A percentile compares a stretch with the other conserved stretches of the same genome.
Conservation (phyloP, 1,140 invertebrate species). For the Brachionus rotundiformis region DNA sequence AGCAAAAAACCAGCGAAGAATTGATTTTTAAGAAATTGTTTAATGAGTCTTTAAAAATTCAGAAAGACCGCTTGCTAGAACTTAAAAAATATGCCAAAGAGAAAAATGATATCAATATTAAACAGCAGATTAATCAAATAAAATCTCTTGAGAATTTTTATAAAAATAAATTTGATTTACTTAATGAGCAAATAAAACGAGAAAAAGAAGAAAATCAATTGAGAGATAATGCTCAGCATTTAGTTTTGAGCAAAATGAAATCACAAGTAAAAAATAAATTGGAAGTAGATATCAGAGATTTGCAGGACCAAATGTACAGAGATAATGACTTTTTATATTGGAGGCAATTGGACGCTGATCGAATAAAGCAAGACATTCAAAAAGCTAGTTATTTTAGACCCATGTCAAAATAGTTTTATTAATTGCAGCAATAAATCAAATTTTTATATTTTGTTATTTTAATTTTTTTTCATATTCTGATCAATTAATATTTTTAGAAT, state of each 20-base stretch:
- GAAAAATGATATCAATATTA: slow-evolving; percentile 57
- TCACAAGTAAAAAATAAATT: slow-evolving; percentile 62
- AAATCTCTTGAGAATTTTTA: slow-evolving; percentile 62
- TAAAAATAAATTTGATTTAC: slow-evolving; percentile 32
- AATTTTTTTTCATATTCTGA: background rate
- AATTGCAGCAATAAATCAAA: slow-evolving; percentile 6
- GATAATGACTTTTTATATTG: slow-evolving; percentile 63
- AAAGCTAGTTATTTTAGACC: slow-evolving; percentile 55
- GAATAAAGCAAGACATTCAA: slow-evolving; percentile 59
- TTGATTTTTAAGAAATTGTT: slow-evolving; percentile 62
- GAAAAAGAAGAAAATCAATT: slow-evolving; percentile 1
- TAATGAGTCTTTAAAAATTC: slow-evolving; percentile 61
- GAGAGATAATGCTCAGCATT: slow-evolving; percentile 39
- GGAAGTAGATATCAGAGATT: slow-evolving; percentile 60
- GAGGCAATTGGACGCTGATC: slow-evolving; percentile 61
- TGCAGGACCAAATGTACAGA: slow-evolving; percentile 60
- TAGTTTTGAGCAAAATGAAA: slow-evolving; percentile 61
- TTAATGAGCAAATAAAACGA: slow-evolving; percentile 43
- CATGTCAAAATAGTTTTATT: slow-evolving; percentile 19
- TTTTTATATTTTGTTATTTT: slow-evolving; percentile 14
- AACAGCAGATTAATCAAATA: slow-evolving; percentile 59
- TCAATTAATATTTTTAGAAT: background rate
- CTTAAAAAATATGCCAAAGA: slow-evolving; percentile 62
- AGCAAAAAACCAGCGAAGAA: slow-evolving; percentile 62
- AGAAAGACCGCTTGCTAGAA: slow-evolving; percentile 62